Percentiles rank a stretch among this genome's conserved stretches.
These are phyloP conservation scores for Dendronephthya gigantea DNA, from an alignment of 64 coral and sea anemone species.

Conservation along the genomic window DNA sequence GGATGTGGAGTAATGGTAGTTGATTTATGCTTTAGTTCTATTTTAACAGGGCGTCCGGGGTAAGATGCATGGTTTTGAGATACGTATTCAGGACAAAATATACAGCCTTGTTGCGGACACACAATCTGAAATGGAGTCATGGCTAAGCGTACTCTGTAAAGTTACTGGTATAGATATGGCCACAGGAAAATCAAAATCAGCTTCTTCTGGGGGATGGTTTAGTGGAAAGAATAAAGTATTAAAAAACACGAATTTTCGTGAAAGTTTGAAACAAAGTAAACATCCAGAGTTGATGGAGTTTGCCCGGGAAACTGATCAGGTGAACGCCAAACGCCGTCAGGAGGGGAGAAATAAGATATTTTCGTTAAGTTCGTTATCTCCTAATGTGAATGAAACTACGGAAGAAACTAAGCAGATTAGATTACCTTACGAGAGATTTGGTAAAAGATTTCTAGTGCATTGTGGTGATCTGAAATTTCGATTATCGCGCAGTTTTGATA, in stretches of 20 bases:
- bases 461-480: slow-evolving; percentile 86
- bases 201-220: slow-evolving; percentile 13
- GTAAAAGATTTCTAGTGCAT: slow-evolving; percentile 52
- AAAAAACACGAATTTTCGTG: slow-evolving; percentile 48
- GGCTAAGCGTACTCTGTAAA: slow-evolving; percentile 65
- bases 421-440: slow-evolving; percentile 72
- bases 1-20: too few relatives aligned
- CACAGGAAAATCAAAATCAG: slow-evolving; percentile 29
- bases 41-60: slow-evolving; percentile 63
- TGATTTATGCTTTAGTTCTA: too few relatives aligned
- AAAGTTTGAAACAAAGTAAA: slow-evolving; percentile 90
- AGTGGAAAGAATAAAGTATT: slow-evolving; percentile 3
- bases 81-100: slow-evolving; percentile 83
- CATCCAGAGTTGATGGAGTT: slow-evolving; percentile 84
- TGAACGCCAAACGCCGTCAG: slow-evolving; percentile 66
- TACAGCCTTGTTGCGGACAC: slow-evolving; percentile 83
- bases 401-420: slow-evolving; percentile 37
- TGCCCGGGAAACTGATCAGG: slow-evolving; percentile 83
- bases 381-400: slow-evolving; percentile 64
- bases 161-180: slow-evolving; percentile 93
- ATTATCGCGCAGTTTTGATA: slow-evolving; percentile 37
- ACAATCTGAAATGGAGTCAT: slow-evolving; percentile 79
- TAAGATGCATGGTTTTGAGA: slow-evolving; percentile 89
- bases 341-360: slow-evolving; percentile 77
- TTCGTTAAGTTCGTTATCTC: slow-evolving; percentile 69